Conservation (phyloP, 1,140 invertebrate genomes). For the Nasonia vitripennis region DNA sequence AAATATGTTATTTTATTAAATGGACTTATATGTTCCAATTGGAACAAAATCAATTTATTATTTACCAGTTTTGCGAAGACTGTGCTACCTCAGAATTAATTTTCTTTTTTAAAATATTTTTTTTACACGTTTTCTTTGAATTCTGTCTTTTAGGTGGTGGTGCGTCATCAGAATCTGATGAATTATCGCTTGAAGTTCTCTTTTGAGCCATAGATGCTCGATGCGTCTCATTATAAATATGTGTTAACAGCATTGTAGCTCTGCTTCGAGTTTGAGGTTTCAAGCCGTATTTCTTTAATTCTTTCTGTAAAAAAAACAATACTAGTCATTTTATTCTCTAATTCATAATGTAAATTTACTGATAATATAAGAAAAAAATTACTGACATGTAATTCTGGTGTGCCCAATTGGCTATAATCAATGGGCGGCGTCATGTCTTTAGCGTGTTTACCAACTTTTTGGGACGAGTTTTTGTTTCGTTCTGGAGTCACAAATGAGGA, state of each 20-base stretch:
- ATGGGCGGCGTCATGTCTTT: conserved; percentile 65
- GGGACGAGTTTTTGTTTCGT: neutral
- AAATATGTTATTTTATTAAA: neutral
- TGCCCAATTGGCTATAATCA: conserved; percentile 69
- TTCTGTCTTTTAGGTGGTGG: conserved; percentile 53
- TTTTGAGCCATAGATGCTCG: conserved; percentile 54
- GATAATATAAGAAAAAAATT: neutral
- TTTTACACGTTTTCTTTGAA: conserved; percentile 20
- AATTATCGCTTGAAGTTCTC: conserved; percentile 27
- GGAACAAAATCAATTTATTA: neutral
- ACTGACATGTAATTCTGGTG: conserved; percentile 66
- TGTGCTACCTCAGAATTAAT: neutral
- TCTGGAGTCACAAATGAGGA: conserved; percentile 11
- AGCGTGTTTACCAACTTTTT: conserved; percentile 6
- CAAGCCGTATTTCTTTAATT: conserved; percentile 73
- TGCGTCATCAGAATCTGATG: conserved; percentile 55
- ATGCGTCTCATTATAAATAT: conserved; percentile 74
- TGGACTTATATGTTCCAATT: neutral
- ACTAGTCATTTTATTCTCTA: conserved; percentile 35
- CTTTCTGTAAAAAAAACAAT: conserved; percentile 63
- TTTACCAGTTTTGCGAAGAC: conserved; percentile 30
- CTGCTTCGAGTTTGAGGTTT: conserved; percentile 69
- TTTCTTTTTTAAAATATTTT: neutral
- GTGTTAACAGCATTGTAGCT: conserved; percentile 71
- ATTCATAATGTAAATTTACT: neutral